A percentile compares a stretch with the other conserved stretches of the same genome.
phyloP scores from a whole-genome alignment of 2,888 invertebrate species.

The Neoaliturus tenellus region DNA sequence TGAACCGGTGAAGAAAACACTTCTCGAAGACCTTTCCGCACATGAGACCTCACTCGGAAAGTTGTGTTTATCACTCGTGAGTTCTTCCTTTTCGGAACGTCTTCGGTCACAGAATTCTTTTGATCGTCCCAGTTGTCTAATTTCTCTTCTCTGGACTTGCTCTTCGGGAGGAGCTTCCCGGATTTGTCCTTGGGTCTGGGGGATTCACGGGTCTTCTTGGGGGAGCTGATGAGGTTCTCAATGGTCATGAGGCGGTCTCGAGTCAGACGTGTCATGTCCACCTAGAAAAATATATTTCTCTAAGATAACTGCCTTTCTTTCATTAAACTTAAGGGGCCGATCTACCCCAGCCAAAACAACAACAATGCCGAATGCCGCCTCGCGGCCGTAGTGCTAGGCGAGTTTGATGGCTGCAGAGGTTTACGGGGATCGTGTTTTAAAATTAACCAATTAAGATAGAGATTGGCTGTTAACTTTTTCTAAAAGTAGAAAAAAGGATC shows the following conservation, averaged over 20 bases:
- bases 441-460: too few species aligned
- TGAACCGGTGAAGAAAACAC: slow-evolving; percentile 47
- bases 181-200: slow-evolving; percentile 41
- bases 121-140: slow-evolving; percentile 58
- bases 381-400: too few species aligned
- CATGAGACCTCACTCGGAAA: slow-evolving; percentile 49
- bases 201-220: slow-evolving; percentile 26
- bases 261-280: slow-evolving; percentile 77
- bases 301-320: too few species aligned
- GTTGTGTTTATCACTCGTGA: slow-evolving; percentile 56
- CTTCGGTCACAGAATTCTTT: slow-evolving; percentile 54
- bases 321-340: too few species aligned
- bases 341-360: too few species aligned
- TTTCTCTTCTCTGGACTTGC: slow-evolving; percentile 10
- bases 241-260: slow-evolving; percentile 73
- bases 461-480: too few species aligned
- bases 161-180: neutral
- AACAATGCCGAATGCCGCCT: too few species aligned
- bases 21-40: slow-evolving; percentile 50
- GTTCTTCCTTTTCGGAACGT: slow-evolving; percentile 42
- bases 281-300: slow-evolving; percentile 70
- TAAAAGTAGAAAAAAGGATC: too few species aligned
- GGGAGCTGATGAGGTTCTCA: slow-evolving; percentile 56
- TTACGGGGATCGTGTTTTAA: too few species aligned
- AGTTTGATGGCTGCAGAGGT: too few species aligned